Percentiles rank a stretch among this genome's conserved stretches.
Evolutionary conservation across 2,888 invertebrate genomes (phyloP).

Genomic region (Apotomis turbidana): DNA sequence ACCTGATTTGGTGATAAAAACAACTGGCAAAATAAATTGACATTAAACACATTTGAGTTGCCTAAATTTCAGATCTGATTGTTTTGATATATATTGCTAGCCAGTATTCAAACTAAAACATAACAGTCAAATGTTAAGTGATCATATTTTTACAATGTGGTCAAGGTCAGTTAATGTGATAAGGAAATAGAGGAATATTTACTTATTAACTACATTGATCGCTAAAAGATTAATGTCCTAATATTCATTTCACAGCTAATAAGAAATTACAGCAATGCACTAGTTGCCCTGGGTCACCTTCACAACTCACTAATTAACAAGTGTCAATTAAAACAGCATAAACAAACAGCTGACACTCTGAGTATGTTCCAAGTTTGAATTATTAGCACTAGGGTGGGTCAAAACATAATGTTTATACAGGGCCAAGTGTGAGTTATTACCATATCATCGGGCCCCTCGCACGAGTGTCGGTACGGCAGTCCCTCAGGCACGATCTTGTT

Average conservation of each 20-base stretch:
- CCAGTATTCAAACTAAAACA: not conserved
- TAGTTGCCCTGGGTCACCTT: constrained; percentile 28
- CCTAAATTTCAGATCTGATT: no score
- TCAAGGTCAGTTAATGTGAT: not conserved
- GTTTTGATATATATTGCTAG: not conserved
- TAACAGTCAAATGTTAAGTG: not conserved
- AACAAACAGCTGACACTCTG: constrained; percentile 32
- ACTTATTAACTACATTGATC: not conserved
- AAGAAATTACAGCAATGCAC: constrained; percentile 9
- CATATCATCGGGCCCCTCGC: constrained; percentile 99
- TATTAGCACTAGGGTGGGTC: constrained; percentile 19
- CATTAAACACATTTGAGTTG: not conserved
- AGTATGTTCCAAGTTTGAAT: constrained; percentile 32
- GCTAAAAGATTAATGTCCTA: not conserved
- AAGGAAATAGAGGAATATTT: not conserved
- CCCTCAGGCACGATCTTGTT: constrained; percentile 99
- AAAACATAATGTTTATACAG: constrained; percentile 45
- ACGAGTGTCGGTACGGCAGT: constrained; percentile 97
- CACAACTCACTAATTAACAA: constrained; percentile 32
- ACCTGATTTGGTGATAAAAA: no score
- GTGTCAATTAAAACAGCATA: constrained; percentile 34
- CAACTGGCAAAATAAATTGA: no score
- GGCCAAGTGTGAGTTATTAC: constrained; percentile 80
- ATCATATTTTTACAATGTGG: constrained; percentile 4
- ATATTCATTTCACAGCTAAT: constrained; percentile 15